Conservation (phyloP, 2,113 vertebrate genomes). For the Crotalus helleri region DNA sequence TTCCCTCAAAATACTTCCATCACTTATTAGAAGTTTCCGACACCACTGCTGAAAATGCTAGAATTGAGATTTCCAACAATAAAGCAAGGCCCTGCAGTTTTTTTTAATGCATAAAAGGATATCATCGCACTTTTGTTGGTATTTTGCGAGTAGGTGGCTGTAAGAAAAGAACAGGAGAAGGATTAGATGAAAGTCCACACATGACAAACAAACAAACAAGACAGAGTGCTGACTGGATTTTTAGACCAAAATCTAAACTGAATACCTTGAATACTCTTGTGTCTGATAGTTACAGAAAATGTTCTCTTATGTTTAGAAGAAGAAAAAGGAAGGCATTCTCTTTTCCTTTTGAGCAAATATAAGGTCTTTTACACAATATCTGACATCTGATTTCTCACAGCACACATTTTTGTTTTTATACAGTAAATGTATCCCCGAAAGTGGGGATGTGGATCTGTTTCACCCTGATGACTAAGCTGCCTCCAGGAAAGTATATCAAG, state of each 20-base stretch:
- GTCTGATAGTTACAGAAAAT: background rate
- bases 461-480: background rate
- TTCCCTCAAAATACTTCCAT: background rate
- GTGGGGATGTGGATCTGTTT: background rate
- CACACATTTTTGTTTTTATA: background rate
- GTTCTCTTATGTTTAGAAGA: background rate
- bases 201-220: background rate
- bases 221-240: background rate
- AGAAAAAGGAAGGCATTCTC: background rate
- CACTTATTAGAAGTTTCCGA: background rate
- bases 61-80: background rate
- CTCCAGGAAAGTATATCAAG: background rate
- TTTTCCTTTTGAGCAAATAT: background rate
- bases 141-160: constrained; percentile 80
- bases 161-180: constrained; percentile 29
- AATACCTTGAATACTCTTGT: background rate
- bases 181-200: background rate
- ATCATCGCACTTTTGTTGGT: constrained; percentile 88
- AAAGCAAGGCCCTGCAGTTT: background rate
- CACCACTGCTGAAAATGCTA: background rate
- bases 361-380: background rate
- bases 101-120: constrained; percentile 74
- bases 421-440: background rate
- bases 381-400: background rate
- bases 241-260: background rate